Percentiles rank a stretch among this genome's conserved stretches.
Conservation (phyloP, 2,113 vertebrate genomes). For the Coryphaenoides rupestris region DNA sequence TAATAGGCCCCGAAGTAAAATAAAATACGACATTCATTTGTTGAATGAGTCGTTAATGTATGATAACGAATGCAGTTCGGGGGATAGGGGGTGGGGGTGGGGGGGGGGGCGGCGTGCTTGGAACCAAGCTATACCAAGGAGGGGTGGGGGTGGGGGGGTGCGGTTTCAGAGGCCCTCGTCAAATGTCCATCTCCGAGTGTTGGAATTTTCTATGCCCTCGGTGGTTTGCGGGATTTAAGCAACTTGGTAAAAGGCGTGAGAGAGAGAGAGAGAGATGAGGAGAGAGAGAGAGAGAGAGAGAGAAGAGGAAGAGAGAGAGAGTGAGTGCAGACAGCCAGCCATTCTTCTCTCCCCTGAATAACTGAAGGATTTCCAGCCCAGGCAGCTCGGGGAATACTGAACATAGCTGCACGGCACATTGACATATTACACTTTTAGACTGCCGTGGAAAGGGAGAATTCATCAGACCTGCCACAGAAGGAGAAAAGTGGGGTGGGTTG, state of each 20-base stretch:
- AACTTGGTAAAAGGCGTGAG: background rate
- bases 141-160: background rate
- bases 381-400: conserved; percentile 45
- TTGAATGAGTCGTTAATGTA: background rate
- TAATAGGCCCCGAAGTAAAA: background rate
- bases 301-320: too few relatives aligned
- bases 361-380: conserved; percentile 47
- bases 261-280: too few relatives aligned
- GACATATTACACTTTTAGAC: conserved; percentile 53
- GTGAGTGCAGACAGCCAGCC: background rate
- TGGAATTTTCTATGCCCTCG: background rate
- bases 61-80: too few relatives aligned
- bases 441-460: conserved; percentile 36
- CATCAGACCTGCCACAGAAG: conserved; percentile 52
- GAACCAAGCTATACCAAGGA: too few relatives aligned
- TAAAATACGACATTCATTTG: too few relatives aligned
- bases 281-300: too few relatives aligned
- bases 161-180: too few relatives aligned
- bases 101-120: too few relatives aligned
- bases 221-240: background rate
- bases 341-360: conserved; percentile 27
- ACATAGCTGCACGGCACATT: conserved; percentile 37
- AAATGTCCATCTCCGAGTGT: background rate
- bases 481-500: too few relatives aligned
- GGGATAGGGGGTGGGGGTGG: too few relatives aligned